Base-by-base conservation (phyloP, 2,797 vertebrate genomes). In the Dicrostonyx torquatus region DNA sequence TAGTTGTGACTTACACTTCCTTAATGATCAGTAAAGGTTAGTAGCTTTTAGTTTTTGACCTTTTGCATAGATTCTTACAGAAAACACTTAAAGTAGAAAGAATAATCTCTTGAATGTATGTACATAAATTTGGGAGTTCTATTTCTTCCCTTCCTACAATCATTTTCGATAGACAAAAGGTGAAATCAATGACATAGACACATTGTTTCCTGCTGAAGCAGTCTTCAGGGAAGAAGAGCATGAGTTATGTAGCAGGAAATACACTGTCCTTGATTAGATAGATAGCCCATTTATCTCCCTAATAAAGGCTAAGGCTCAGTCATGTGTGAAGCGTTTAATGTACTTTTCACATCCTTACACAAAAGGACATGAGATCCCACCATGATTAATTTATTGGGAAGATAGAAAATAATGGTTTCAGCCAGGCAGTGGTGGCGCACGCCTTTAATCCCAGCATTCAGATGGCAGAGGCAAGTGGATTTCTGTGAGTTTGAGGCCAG, bases 141-240 rank as follows among this genome's bases (percentile, higher is more conserved):
- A 10, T 88, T 94, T 64, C 3, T 93, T 96, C 7, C 26, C n/a
- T 72, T 96, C 53, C 55, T 88, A 48, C n/a, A 89, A 94, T 87
- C 22, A 45, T 79, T 95, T 83, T 53, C 93, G 34, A 55, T 20
- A 53, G 53, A 53, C 79, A 58, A 60, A 88, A 78, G 43, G 17
- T 75, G 4, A 92, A 66, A 68, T 73, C 78, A 75, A 2, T 48
- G 40, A 34, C 4, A 37, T 12, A 70, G 20, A 43, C 29, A 12
- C 62, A 78, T 0, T 82, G 40, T 37, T 68, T 40, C 37, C 58
- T 88, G 8, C 34, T 31, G 43, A 90, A 88, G 48, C 2, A 22
- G 13, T 55, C 90, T 80, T 66, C 45, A 9, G 40, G 76, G 40
- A 75, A n/a, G 75, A 45, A 87, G 17, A 80, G 24, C 18, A 20